Conservation (phyloP, 2,113 vertebrate species). For the Suricata suricatta region DNA sequence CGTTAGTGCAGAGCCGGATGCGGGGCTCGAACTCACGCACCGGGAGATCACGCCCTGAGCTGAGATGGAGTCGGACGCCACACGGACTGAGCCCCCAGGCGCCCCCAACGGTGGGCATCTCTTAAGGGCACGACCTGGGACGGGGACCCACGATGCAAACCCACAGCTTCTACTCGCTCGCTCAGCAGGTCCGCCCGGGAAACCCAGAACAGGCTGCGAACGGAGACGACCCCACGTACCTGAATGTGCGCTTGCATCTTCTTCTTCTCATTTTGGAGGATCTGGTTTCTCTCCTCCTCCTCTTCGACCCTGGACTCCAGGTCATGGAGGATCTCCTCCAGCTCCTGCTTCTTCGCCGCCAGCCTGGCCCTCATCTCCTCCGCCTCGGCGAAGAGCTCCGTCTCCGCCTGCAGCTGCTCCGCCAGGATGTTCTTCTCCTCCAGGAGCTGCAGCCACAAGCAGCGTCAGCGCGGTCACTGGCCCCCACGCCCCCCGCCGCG, state of each 20-base stretch:
- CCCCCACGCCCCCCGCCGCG: accelerated
- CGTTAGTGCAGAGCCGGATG: too few relatives aligned
- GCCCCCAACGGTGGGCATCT: too few relatives aligned
- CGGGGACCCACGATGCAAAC: neutral
- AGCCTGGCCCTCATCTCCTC: conserved; percentile 98
- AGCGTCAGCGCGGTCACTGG: accelerated
- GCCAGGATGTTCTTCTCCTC: conserved; percentile 99
- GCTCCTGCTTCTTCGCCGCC: conserved; percentile 96
- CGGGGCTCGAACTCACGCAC: too few relatives aligned
- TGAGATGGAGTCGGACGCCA: too few relatives aligned
- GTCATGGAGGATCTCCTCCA: conserved; percentile 98
- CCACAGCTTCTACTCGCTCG: neutral
- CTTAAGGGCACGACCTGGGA: neutral
- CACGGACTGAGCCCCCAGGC: too few relatives aligned
- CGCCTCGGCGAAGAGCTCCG: conserved; percentile 96
- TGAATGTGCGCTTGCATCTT: conserved; percentile 98
- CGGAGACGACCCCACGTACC: conserved; percentile 79
- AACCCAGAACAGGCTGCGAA: neutral
- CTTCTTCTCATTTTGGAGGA: conserved; percentile 97
- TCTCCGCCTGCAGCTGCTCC: conserved; percentile 98
- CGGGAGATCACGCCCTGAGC: too few relatives aligned
- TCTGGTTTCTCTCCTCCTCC: conserved; percentile 97
- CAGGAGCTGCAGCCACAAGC: conserved; percentile 86
- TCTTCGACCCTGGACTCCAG: conserved; percentile 97
- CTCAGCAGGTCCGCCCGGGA: neutral